Evolutionary conservation across 2,797 vertebrate genomes (phyloP), one percentile per base, ranked within the genome.

Genomic region (Melanotaenia boesemani): DNA sequence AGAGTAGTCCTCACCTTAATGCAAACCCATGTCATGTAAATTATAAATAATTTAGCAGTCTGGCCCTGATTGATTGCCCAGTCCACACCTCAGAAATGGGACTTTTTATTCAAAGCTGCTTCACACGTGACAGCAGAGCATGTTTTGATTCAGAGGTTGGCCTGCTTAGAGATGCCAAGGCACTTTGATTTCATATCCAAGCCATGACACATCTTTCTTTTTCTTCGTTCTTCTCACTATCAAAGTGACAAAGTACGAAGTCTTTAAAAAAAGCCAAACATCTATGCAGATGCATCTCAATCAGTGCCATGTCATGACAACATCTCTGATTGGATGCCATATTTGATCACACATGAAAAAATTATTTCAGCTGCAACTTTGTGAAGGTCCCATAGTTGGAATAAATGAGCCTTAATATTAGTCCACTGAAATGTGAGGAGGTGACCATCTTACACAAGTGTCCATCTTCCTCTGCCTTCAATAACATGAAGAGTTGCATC

Each of bases 31-130:
- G 73, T 81, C 62, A 77, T 59, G 6, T 15, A 86, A 87, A 82
- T 87, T 80, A 88, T 16, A 69, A 76, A 76, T 73, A 67, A 84
- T 77, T 85, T 86, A 76, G 73, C 59, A 84, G 77, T 85, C 83
- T 82, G 74, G 79, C 84, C 70, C 54, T 74, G 16, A 9, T 63
- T 70, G 79, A 84, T 58, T 83, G 67, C 69, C 79, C 39, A 61
- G 74, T 69, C 61, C 56, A 54, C 0, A 22, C 50, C 48, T 32
- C 57, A 80, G 59, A 85, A 84, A 72, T 52, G 36, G 10, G 70
- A 46, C 32, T 67, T 64, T 44, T 67, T 32, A 73, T 67, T 65
- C 15, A 46, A 75, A 74, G 63, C 8, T 0, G 24, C 54, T 71
- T 57, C 28, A 63, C 46, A 65, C 22, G 71, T 76, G 67, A 56